phyloP scores from a whole-genome alignment of 2,797 vertebrate species.

The Acanthis flammea region DNA sequence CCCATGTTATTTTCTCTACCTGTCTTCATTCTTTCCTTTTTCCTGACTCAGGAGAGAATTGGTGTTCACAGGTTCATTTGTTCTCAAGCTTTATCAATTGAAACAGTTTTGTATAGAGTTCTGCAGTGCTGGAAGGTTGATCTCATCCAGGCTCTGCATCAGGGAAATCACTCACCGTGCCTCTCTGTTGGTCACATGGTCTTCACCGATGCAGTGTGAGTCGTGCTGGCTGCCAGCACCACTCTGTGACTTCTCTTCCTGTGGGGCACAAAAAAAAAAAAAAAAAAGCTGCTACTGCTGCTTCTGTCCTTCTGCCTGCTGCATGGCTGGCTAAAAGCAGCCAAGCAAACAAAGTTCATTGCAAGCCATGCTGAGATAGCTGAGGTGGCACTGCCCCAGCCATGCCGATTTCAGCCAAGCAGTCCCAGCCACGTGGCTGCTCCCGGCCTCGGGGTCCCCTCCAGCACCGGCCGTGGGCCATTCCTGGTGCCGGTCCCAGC shows the following conservation, averaged over 20 bases:
- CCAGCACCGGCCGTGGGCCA: neutral
- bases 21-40: neutral
- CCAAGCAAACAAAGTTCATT: neutral
- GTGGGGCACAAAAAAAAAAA: neutral
- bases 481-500: fast-evolving
- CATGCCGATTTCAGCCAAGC: fast-evolving
- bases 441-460: fast-evolving
- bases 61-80: neutral
- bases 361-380: neutral
- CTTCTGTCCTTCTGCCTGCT: neutral
- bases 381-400: neutral
- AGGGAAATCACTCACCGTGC: neutral
- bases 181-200: neutral
- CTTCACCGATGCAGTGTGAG: fast-evolving
- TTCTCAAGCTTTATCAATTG: neutral
- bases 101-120: neutral
- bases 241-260: neutral
- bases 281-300: neutral
- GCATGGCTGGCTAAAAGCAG: neutral
- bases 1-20: neutral
- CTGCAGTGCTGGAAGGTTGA: neutral
- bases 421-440: neutral
- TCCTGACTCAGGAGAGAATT: neutral
- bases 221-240: neutral
- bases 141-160: neutral